Conservation (phyloP, 2,888 invertebrate genomes). For the Lepas anatifera region DNA sequence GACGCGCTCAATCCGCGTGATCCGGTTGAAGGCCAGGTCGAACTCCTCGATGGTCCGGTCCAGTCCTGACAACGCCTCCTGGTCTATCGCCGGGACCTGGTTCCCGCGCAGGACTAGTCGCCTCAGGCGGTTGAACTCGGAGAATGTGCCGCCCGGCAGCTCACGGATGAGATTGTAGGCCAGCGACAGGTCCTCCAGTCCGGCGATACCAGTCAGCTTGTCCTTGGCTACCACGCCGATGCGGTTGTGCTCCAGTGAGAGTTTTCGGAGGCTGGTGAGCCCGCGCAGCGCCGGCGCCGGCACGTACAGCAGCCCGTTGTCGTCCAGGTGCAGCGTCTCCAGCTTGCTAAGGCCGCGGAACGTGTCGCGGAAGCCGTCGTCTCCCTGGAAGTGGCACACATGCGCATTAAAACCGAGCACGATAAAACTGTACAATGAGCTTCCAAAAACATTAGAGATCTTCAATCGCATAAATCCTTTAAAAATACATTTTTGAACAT, state of each 20-base stretch:
- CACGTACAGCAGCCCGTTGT: slow-evolving; percentile 74
- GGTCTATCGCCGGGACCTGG: slow-evolving; percentile 54
- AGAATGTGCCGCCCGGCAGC: slow-evolving; percentile 61
- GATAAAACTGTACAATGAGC: too few relatives aligned
- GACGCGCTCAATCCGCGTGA: slow-evolving; percentile 23
- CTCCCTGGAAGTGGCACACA: too few relatives aligned
- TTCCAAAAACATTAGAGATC: too few relatives aligned
- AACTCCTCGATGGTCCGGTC: slow-evolving; percentile 64
- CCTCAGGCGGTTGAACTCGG: slow-evolving; percentile 59
- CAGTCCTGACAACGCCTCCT: slow-evolving; percentile 61
- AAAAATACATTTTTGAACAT: too few relatives aligned
- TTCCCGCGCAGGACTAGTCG: slow-evolving; percentile 66
- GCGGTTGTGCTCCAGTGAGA: slow-evolving; percentile 69
- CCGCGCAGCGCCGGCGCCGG: slow-evolving; percentile 70
- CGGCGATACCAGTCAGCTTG: slow-evolving; percentile 46
- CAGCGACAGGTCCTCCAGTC: slow-evolving; percentile 53
- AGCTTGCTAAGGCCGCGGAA: slow-evolving; percentile 68
- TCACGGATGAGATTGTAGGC: slow-evolving; percentile 61
- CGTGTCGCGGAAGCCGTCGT: slow-evolving; percentile 45
- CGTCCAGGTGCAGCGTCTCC: slow-evolving; percentile 62
- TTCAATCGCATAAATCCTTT: too few relatives aligned
- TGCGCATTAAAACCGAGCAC: too few relatives aligned
- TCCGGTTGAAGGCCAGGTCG: slow-evolving; percentile 49
- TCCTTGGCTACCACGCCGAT: slow-evolving; percentile 73
- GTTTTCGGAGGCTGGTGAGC: slow-evolving; percentile 49